These are phyloP conservation scores for Antennarius striatus DNA, from an alignment of 2,113 vertebrate species.

Conservation along the genomic window DNA sequence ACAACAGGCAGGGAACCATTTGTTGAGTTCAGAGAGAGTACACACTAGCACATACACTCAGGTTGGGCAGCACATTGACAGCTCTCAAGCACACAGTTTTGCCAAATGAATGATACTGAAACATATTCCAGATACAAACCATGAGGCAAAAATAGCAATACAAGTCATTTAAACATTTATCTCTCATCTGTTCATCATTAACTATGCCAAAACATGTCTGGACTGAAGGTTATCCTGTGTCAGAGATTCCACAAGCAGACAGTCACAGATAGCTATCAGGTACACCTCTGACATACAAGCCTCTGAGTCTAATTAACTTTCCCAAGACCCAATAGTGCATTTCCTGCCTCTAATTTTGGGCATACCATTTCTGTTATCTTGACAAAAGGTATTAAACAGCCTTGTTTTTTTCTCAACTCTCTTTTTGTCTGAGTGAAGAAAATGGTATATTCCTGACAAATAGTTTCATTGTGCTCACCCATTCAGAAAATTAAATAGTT, in stretches of 20 bases:
- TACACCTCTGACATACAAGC: slow-evolving; percentile 58
- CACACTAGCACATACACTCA: slow-evolving; percentile 10
- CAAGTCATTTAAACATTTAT: slow-evolving; percentile 6
- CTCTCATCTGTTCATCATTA: slow-evolving; percentile 10
- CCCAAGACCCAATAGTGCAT: slow-evolving; percentile 69
- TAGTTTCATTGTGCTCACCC: slow-evolving; percentile 28
- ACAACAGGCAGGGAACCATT: slow-evolving; percentile 49
- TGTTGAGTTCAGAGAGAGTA: slow-evolving; percentile 46
- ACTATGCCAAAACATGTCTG: slow-evolving; percentile 22
- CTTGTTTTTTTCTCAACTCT: slow-evolving; percentile 22
- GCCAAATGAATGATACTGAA: not conserved
- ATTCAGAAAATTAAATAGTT: slow-evolving; percentile 33
- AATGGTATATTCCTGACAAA: slow-evolving; percentile 42
- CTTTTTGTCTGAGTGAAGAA: slow-evolving; percentile 18
- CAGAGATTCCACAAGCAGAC: slow-evolving; percentile 38
- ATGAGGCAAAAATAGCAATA: slow-evolving; percentile 17
- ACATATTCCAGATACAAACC: not conserved
- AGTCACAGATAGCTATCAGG: slow-evolving; percentile 56
- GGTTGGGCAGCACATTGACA: not conserved
- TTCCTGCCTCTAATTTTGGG: slow-evolving; percentile 62
- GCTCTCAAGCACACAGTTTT: slow-evolving; percentile 5
- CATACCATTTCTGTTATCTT: slow-evolving; percentile 64
- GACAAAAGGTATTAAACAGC: slow-evolving; percentile 65
- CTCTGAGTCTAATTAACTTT: slow-evolving; percentile 59
- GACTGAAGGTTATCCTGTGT: slow-evolving; percentile 50